Percentiles rank a stretch among this genome's conserved stretches.
Evolutionary conservation across 2,888 invertebrate species (phyloP).

Genomic region (Nebria salina): DNA sequence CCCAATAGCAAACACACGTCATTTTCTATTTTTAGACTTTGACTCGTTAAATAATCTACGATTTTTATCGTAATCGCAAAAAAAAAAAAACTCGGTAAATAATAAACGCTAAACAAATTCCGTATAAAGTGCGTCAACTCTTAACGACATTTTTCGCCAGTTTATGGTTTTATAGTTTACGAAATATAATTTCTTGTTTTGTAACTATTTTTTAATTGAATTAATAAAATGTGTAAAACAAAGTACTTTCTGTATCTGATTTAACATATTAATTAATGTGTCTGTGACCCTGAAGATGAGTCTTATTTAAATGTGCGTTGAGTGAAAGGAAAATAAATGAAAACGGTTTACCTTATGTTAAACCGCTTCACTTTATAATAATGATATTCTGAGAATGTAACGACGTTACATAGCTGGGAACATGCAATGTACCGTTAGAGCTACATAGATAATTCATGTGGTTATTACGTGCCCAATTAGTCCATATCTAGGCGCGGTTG

Average conservation of each 20-base stretch:
- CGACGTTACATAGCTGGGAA: not conserved
- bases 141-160: too few species aligned
- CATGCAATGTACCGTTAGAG: conserved; percentile 11
- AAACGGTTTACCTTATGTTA: not conserved
- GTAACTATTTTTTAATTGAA: too few species aligned
- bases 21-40: not conserved
- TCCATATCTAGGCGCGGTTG: not conserved
- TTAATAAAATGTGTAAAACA: too few species aligned
- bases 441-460: conserved; percentile 4
- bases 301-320: not conserved
- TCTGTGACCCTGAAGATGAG: not conserved
- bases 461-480: conserved; percentile 15
- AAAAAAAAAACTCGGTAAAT: not conserved
- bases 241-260: too few species aligned
- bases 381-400: conserved; percentile 1
- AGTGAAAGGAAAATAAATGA: not conserved
- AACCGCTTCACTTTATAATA: not conserved
- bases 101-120: not conserved
- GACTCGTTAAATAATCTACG: not conserved
- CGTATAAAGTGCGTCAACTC: not conserved
- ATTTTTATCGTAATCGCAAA: not conserved
- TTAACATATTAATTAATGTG: too few species aligned
- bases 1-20: not conserved
- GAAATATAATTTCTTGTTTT: too few species aligned
- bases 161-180: too few species aligned